A percentile compares a stretch with the other conserved stretches of the same genome.
These are phyloP conservation scores for Aphodius sticticus DNA, from an alignment of 2,888 invertebrate genomes.

Conservation along the genomic window DNA sequence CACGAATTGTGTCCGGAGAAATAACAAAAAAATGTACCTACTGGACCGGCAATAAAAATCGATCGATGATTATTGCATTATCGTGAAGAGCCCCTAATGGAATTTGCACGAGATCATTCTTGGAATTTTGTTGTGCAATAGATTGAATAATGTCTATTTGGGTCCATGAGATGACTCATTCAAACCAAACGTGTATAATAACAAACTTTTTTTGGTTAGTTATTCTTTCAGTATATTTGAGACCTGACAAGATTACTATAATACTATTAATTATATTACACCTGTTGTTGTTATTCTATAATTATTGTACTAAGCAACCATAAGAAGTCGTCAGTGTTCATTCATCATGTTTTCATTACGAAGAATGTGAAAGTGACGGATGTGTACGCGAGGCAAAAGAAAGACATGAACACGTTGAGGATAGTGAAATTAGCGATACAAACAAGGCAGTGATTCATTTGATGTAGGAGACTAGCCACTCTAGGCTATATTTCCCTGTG, in stretches of 20 bases:
- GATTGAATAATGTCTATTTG: background rate
- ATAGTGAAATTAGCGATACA: background rate
- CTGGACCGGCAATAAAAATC: background rate
- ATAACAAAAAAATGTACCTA: background rate
- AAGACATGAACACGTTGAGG: background rate
- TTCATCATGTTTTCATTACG: background rate
- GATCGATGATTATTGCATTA: background rate
- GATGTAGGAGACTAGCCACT: background rate
- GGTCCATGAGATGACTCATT: background rate
- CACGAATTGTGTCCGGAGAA: background rate
- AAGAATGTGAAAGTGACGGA: background rate
- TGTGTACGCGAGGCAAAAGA: background rate
- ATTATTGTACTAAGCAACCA: background rate
- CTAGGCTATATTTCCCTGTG: background rate
- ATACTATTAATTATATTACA: background rate
- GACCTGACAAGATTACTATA: background rate
- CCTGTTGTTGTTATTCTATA: background rate
- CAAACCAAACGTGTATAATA: too few species aligned
- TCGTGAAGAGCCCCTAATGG: background rate
- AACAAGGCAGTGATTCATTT: constrained; percentile 4
- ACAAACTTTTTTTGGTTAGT: background rate
- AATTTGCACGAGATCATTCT: background rate
- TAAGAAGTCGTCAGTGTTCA: background rate
- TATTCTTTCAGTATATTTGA: background rate
- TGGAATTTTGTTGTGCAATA: background rate